A percentile compares a stretch with the other conserved stretches of the same genome.
phyloP scores from a whole-genome alignment of 2,113 vertebrate genomes.

The Trematomus loennbergii region DNA sequence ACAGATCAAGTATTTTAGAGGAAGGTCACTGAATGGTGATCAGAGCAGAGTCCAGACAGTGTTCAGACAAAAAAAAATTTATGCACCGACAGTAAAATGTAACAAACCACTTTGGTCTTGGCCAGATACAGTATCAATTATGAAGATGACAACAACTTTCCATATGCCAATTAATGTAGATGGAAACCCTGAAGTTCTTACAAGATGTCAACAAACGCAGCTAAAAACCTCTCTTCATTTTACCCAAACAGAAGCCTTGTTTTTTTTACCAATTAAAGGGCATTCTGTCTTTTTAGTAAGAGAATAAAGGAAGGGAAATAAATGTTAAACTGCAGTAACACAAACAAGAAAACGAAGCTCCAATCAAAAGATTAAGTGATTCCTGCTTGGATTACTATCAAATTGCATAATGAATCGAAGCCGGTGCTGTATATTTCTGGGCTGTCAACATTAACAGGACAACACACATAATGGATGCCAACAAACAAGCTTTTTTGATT shows the following conservation, averaged over 20 bases:
- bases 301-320: constrained; percentile 15
- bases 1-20: constrained; percentile 34
- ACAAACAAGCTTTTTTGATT: too few species aligned
- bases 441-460: background rate
- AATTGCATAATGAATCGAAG: background rate
- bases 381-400: constrained; percentile 12
- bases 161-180: background rate
- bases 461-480: too few species aligned
- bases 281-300: constrained; percentile 39
- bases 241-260: background rate
- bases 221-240: constrained; percentile 5
- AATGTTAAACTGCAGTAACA: background rate
- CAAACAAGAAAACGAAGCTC: background rate
- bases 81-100: constrained; percentile 2
- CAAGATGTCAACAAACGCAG: constrained; percentile 4
- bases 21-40: constrained; percentile 19
- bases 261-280: background rate
- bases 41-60: constrained; percentile 38
- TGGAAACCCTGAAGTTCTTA: constrained; percentile 4
- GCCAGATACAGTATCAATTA: background rate
- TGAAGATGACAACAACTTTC: background rate
- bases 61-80: constrained; percentile 27
- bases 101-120: constrained; percentile 21
- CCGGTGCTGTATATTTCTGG: background rate
- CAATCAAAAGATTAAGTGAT: background rate